A percentile compares a stretch with the other conserved stretches of the same genome.
Evolutionary conservation across 2,888 invertebrate species (phyloP).

Genomic region (Drosophila barbarae): DNA sequence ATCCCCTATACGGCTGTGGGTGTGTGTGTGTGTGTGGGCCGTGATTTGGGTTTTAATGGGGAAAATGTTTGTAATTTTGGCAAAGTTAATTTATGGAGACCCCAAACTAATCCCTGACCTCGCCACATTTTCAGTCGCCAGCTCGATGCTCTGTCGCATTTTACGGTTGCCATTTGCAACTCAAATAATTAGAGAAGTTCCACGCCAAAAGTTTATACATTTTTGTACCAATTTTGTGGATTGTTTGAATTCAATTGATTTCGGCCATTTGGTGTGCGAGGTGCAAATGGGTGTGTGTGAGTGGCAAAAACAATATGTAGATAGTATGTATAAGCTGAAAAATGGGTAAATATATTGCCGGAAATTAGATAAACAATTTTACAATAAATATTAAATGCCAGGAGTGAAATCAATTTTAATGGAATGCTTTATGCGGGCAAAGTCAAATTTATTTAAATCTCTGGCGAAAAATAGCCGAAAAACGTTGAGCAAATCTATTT

Average conservation of each 20-base stretch:
- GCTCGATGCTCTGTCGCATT: slow-evolving; percentile 20
- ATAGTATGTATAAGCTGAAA: slow-evolving; percentile 15
- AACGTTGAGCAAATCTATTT: slow-evolving; percentile 1
- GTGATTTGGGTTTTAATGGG: slow-evolving; percentile 74
- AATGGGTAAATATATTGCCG: slow-evolving; percentile 36
- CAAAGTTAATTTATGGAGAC: slow-evolving; percentile 71
- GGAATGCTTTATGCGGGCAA: slow-evolving; percentile 10
- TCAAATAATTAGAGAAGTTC: slow-evolving; percentile 47
- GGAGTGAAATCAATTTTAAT: slow-evolving; percentile 13
- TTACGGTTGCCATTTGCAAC: slow-evolving; percentile 35
- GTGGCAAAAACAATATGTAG: slow-evolving; percentile 25
- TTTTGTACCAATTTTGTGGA: slow-evolving; percentile 35
- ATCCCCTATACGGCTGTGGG: slow-evolving; percentile 16
- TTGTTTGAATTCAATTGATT: slow-evolving; percentile 41
- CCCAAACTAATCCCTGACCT: slow-evolving; percentile 33
- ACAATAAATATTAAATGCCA: slow-evolving; percentile 38
- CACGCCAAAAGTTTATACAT: slow-evolving; percentile 40
- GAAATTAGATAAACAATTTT: slow-evolving; percentile 44
- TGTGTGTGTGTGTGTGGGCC: slow-evolving; percentile 28
- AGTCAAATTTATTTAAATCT: slow-evolving; percentile 18
- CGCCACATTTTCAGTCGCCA: slow-evolving; percentile 13
- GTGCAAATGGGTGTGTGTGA: slow-evolving; percentile 7
- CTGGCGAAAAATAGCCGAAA: slow-evolving; percentile 12
- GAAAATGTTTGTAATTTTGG: slow-evolving; percentile 58
- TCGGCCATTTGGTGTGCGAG: slow-evolving; percentile 5